Evolutionary conservation across 2,113 vertebrate genomes (phyloP), one percentile per base, ranked within the genome.

Genomic region (Eublepharis macularius): DNA sequence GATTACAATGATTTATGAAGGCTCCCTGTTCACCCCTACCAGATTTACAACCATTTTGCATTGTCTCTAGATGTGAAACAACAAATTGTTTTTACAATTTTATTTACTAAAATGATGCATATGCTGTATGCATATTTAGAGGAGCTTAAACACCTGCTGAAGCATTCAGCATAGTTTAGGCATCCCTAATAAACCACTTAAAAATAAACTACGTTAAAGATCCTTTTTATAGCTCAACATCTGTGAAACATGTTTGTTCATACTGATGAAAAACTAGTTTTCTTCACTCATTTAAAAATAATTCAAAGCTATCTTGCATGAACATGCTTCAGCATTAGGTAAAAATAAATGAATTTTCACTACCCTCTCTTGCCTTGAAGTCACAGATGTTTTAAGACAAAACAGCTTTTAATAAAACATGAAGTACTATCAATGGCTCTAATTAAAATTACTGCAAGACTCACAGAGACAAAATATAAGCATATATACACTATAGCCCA

Each of bases 331-430:
- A 91, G 17, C 34, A 14, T 60, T 81, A 72, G 21, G 41, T 73
- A 88, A 89, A 88, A 92, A 54, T 14, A 66, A 83, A 51, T 43
- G 16, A 8, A 41, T 78, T 87, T 90, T 86, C 36, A 87, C 26
- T 45, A 5, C 7, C 36, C 10, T 32, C 10, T 49, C 47, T 84
- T 86, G 34, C n/a, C 19, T 90, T 79, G 54, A 63, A 88, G 65
- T 84, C 26, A 24, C 0, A 1, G 36, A 74, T 16, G 54, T 89
- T 60, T 78, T 86, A 87, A 84, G 88, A 1, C 41, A 87, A 86
- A 88, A 84, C 0, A 73, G 9, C 12, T 92, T 84, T 73, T 82
- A 65, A 34, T 74, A 90, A 90, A 79, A 88, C 39, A 84, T 68
- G 82, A 92, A 83, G 86, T 81, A 85, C 21, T 81, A 65, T 83